Evolutionary conservation across 2,797 vertebrate genomes (phyloP).

Genomic region (Ibycter americanus): DNA sequence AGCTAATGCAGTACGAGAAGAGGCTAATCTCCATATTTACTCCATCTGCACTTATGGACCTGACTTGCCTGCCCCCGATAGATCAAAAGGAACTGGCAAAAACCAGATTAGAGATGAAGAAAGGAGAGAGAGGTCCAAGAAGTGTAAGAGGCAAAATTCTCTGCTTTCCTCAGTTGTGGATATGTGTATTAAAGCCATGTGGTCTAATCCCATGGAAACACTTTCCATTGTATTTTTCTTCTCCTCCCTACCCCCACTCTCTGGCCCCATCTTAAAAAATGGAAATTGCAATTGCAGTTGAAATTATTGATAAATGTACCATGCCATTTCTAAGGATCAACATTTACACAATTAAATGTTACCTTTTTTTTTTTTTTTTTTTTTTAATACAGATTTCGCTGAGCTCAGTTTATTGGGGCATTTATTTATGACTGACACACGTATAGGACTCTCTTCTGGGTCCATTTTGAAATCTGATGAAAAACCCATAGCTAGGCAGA

Average conservation of each 20-base stretch:
- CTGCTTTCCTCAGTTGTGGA: constrained; percentile 72
- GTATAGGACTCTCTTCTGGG: not conserved
- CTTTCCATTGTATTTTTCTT: constrained; percentile 55
- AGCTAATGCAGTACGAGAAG: constrained; percentile 90
- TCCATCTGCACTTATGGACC: constrained; percentile 92
- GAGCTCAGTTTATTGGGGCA: not conserved
- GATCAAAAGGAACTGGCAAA: constrained; percentile 94
- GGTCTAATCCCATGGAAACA: constrained; percentile 78
- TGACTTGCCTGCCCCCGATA: constrained; percentile 85
- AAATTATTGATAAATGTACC: not conserved
- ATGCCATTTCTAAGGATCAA: not conserved
- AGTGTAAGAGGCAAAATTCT: constrained; percentile 79
- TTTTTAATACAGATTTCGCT: not conserved
- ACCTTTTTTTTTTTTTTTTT: not conserved
- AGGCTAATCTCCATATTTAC: constrained; percentile 97
- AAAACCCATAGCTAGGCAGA: not conserved
- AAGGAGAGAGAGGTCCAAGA: constrained; percentile 75
- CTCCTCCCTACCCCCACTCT: not conserved
- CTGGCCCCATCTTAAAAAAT: constrained; percentile 32
- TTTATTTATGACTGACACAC: not conserved
- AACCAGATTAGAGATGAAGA: constrained; percentile 92
- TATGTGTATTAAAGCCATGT: constrained; percentile 78
- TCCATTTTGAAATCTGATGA: not conserved
- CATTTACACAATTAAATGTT: not conserved
- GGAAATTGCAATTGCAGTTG: constrained; percentile 32